Percentiles rank a stretch among this genome's conserved stretches.
Conservation (phyloP, 2,888 invertebrate genomes). For the Nebria salina region DNA sequence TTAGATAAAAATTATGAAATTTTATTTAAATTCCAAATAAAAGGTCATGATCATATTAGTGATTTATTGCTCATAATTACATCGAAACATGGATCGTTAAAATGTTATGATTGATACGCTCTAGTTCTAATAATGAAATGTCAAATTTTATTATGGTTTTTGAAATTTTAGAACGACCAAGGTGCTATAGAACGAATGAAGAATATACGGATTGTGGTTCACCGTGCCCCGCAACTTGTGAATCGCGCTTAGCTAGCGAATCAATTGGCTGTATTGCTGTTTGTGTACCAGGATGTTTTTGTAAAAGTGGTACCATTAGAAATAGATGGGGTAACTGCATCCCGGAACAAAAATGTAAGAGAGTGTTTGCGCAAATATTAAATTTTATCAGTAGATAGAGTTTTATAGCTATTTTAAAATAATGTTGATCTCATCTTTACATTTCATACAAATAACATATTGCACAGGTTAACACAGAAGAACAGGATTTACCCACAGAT, state of each 20-base stretch:
- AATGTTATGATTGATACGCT: neutral
- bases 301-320: constrained; percentile 29
- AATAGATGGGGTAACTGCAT: constrained; percentile 43
- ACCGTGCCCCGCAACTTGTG: constrained; percentile 36
- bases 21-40: neutral
- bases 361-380: neutral
- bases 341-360: constrained; percentile 38
- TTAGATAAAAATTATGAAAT: neutral
- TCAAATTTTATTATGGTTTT: neutral
- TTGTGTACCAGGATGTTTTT: constrained; percentile 43
- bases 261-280: constrained; percentile 14
- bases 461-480: constrained; percentile 1
- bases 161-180: constrained; percentile 19
- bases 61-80: neutral
- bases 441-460: constrained; percentile 1
- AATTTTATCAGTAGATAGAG: neutral
- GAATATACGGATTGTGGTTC: constrained; percentile 33
- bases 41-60: neutral
- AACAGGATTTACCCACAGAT: neutral
- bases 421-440: constrained; percentile 1
- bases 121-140: neutral
- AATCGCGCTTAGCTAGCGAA: constrained; percentile 8
- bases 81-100: neutral
- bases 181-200: constrained; percentile 35
- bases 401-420: neutral